Conservation (phyloP, 2,113 vertebrate genomes). For the Ailuropoda melanoleuca region DNA sequence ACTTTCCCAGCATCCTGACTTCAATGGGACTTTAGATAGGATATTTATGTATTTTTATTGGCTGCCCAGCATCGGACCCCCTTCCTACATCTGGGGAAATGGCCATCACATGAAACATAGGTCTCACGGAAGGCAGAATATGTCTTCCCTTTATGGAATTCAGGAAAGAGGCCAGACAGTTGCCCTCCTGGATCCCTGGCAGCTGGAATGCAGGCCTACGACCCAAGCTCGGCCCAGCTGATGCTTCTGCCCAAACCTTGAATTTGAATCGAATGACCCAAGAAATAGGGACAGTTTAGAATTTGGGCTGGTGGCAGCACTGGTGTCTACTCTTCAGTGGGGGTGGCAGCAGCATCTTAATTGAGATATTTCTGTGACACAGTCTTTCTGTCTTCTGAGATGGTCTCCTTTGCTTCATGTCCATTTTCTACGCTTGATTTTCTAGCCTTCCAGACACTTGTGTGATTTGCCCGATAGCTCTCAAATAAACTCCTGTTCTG, state of each 20-base stretch:
- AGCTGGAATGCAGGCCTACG: neutral
- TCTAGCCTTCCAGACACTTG: neutral
- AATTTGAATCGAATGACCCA: neutral
- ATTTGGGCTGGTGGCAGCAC: neutral
- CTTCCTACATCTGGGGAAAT: constrained; percentile 11
- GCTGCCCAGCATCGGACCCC: neutral
- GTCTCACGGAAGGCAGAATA: neutral
- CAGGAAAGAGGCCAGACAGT: neutral
- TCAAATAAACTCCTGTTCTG: neutral
- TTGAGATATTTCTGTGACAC: neutral
- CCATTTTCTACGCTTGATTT: neutral
- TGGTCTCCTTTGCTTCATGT: neutral
- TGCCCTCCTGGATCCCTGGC: neutral
- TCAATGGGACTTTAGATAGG: neutral
- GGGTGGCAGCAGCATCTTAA: neutral
- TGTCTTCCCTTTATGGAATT: neutral
- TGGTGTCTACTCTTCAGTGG: no score
- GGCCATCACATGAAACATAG: neutral
- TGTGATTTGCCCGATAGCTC: neutral
- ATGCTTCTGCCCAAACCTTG: neutral
- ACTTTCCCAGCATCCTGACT: neutral
- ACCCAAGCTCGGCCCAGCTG: neutral
- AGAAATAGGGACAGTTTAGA: neutral
- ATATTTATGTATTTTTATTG: neutral
- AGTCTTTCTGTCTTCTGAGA: neutral